Evolutionary conservation across 1,140 invertebrate genomes (phyloP).

Genomic region (Littorina saxatilis): DNA sequence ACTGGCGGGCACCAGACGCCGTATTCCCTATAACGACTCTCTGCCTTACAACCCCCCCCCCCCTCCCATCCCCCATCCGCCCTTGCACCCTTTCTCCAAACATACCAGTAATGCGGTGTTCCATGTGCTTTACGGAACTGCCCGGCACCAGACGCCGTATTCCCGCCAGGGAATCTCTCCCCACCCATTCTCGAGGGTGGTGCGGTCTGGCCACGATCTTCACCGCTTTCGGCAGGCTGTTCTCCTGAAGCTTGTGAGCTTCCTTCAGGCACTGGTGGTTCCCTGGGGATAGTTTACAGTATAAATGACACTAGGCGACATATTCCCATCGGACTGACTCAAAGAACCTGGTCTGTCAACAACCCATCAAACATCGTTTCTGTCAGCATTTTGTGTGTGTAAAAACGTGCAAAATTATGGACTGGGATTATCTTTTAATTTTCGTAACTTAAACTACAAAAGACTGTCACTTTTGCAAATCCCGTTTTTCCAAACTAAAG

Average conservation of each 20-base stretch:
- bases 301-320: no score
- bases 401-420: no score
- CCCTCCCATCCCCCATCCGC: not conserved
- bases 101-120: constrained; percentile 20
- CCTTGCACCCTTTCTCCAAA: no score
- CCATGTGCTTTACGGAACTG: constrained; percentile 27
- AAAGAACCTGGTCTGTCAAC: no score
- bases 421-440: no score
- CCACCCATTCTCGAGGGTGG: constrained; percentile 48
- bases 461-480: no score
- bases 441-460: no score
- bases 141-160: constrained; percentile 41
- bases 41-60: not conserved
- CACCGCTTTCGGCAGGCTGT: constrained; percentile 33
- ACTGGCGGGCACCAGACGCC: not conserved
- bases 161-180: constrained; percentile 21
- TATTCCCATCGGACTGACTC: no score
- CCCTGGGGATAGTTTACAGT: constrained; percentile 21
- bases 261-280: constrained; percentile 41
- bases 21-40: no score
- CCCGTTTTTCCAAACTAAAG: no score
- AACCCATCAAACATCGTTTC: no score
- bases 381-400: no score
- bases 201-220: constrained; percentile 40
- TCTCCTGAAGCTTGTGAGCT: constrained; percentile 40